Base-by-base conservation (phyloP, 2,113 vertebrate species). In the Phyllostomus hastatus region DNA sequence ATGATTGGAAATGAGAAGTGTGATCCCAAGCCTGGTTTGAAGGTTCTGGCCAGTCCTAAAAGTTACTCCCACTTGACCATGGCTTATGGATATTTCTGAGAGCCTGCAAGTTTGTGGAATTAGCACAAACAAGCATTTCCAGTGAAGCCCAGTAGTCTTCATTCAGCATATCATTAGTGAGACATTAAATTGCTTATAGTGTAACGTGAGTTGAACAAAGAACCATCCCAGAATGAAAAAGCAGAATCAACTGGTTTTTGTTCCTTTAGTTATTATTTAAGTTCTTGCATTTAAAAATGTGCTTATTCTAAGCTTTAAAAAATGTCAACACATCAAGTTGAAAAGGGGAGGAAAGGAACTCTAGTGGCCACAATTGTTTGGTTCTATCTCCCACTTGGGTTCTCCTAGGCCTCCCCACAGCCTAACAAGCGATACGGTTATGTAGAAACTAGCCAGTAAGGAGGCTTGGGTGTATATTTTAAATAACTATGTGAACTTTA, bases 401-500 rank as follows among this genome's bases (percentile, higher is more conserved):
- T 91, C 64, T 73, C 33, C 10, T 66, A 76, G 46, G 59, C 50
- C 64, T 81, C 80, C 35, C 24, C 52, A 38, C 41, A 95, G 35
- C 31, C 73, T 67, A 69, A 28, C 1, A 85, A 54, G 70, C 67
- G 17, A 61, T 24, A 19, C 0, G 2, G 38, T n/a, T 90, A 33
- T 90, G 10, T 3, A 48, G 61, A 84, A 79, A 93, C n/a, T 20
- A 61, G 54, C 2, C 22, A 38, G 43, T 79, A 41, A 80, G 11
- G 66, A 59, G n/a, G 35, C 20, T 22, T 90, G 10, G 24, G 11
- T 43, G 12, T 31, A 5, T 33, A 20, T 43, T 64, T 91, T 84
- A 88, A 95, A 91, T 57, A 94, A 46, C 15, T 54, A 33, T 59
- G 80, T 57, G 31, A 86, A 90, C n/a, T 93, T 84, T 94, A 48